Percentiles rank a stretch among this genome's conserved stretches.
Evolutionary conservation across 2,113 vertebrate species (phyloP).

Genomic region (Alouatta palliata): DNA sequence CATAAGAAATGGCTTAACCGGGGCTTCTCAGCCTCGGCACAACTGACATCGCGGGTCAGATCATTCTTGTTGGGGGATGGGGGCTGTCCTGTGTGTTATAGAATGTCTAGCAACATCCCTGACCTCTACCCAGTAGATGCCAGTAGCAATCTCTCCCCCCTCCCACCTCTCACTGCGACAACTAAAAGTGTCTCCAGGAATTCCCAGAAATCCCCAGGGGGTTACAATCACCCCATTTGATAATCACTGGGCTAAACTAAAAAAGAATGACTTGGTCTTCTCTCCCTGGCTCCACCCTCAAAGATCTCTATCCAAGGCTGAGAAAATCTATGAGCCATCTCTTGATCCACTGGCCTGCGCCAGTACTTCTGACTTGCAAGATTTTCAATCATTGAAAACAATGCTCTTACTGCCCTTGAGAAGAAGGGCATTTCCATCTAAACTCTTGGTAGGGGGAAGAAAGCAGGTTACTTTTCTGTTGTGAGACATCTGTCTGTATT

Average conservation of each 20-base stretch:
- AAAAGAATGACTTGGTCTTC: slow-evolving; percentile 48
- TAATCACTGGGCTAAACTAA: slow-evolving; percentile 30
- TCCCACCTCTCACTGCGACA: neutral
- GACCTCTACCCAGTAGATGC: neutral
- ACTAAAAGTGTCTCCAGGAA: neutral
- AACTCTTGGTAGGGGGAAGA: neutral
- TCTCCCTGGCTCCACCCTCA: neutral
- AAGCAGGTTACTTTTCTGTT: neutral
- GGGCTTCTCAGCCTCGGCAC: neutral
- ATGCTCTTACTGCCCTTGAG: neutral
- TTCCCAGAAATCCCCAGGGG: neutral
- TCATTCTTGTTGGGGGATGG: neutral
- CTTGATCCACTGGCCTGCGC: neutral
- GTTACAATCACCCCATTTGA: neutral
- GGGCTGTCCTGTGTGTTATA: neutral
- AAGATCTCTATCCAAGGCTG: slow-evolving; percentile 34
- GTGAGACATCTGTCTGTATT: neutral
- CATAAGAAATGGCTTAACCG: slow-evolving; percentile 3
- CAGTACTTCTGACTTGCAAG: slow-evolving; percentile 10
- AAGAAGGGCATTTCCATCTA: slow-evolving; percentile 25
- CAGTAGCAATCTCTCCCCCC: neutral
- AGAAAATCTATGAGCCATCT: slow-evolving; percentile 15
- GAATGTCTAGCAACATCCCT: neutral
- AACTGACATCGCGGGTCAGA: neutral
- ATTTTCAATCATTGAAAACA: slow-evolving; percentile 14